Base-by-base conservation (phyloP, 2,888 invertebrate species). In the Campoplex capitator region DNA sequence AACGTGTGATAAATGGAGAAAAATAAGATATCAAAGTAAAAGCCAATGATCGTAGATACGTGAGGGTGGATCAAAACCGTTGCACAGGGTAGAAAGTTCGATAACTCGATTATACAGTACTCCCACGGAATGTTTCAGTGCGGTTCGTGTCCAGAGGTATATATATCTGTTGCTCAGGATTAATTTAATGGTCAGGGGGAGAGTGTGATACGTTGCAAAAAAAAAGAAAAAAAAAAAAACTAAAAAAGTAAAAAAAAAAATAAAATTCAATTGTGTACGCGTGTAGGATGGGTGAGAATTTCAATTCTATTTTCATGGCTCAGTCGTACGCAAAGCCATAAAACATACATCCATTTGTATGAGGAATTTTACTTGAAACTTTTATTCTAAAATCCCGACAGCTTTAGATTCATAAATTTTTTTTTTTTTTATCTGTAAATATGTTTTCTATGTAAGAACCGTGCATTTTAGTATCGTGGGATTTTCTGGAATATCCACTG, bases 181-280 rank as follows among this genome's bases (percentile, higher is more conserved):
- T 92, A 90, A 90, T 92, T 91, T 90, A 90, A 91, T 89, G 88
- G 85, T 81, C 79, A 71, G 82, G 51, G 74, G 62, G 65, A 54
- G 68, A 35, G 83, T 74, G 67, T 62, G 68, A 48, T 67, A 65
- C 81, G 78, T 38, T 76, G 73, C 71, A 77, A 82, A 88, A 89
- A 74, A 83, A 85, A 23, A 23, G 0, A 23, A 23, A 23, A 23
- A 23, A 23, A 23, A 23, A 71, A 80, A 58, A 42, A 42, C 42
- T 42, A 9, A 42, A 76, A 68, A 83, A 88, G 32, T 1, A 9
- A 23, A 45, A 70, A 23, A 45, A 70, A 81, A 82, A 45, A 79
- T n/a, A 81, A 77, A 85, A 88, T 86, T 75, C 83, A 67, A 32
- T 45, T 79, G 73, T 84, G 18, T 42, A 28, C 48, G 75, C 56